Evolutionary conservation across 1,140 invertebrate genomes (phyloP).

Genomic region (Philopotamus ludificatus): DNA sequence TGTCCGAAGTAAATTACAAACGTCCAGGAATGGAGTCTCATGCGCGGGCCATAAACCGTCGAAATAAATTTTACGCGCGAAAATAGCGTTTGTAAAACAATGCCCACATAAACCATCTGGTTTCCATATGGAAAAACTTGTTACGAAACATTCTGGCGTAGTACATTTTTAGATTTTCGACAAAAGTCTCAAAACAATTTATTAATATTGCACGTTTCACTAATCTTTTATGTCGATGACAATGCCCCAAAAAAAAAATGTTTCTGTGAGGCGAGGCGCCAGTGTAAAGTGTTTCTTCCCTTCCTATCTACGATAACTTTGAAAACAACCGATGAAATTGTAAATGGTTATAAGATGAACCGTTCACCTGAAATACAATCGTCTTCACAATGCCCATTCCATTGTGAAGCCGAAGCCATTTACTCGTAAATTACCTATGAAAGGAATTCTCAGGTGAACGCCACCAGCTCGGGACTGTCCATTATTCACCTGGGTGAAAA

Average conservation of each 20-base stretch:
- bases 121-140: too few relatives aligned
- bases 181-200: too few relatives aligned
- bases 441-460: slow-evolving; percentile 27
- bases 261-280: slow-evolving; percentile 18
- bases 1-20: too few relatives aligned
- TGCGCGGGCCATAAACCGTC: too few relatives aligned
- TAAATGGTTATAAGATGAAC: slow-evolving; percentile 26
- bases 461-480: slow-evolving; percentile 5
- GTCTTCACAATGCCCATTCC: background rate
- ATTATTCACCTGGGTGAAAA: slow-evolving; percentile 11
- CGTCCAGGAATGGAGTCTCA: too few relatives aligned
- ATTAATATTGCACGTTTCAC: too few relatives aligned
- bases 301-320: slow-evolving; percentile 3
- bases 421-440: slow-evolving; percentile 29
- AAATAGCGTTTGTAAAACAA: too few relatives aligned
- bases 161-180: too few relatives aligned
- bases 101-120: background rate
- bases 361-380: slow-evolving; percentile 14
- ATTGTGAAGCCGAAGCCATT: slow-evolving; percentile 28
- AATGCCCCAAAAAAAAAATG: background rate
- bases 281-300: slow-evolving; percentile 7
- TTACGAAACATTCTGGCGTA: too few relatives aligned
- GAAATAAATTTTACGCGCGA: too few relatives aligned
- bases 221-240: background rate
- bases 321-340: slow-evolving; percentile 4